Percentiles rank a stretch among this genome's conserved stretches.
Evolutionary conservation across 1,140 invertebrate species (phyloP).

Genomic region (Drepana arcuata): DNA sequence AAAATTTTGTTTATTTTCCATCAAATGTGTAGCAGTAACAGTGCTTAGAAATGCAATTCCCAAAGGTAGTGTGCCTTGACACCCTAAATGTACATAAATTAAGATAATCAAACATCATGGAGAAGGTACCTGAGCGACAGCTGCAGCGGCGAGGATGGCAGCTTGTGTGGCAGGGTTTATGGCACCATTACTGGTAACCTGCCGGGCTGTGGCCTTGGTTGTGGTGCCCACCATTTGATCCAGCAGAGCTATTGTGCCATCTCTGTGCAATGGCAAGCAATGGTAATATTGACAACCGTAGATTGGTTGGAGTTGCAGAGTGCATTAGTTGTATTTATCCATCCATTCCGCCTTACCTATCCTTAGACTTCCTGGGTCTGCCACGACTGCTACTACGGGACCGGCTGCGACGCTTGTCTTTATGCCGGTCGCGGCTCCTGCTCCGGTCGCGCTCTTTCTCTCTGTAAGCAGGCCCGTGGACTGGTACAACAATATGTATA

Average conservation of each 20-base stretch:
- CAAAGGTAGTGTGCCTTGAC: too few species aligned
- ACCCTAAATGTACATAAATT: too few species aligned
- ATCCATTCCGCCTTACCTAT: constrained; percentile 42
- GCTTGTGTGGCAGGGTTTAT: constrained; percentile 59
- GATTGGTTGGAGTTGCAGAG: too few species aligned
- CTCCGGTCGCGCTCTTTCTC: constrained; percentile 62
- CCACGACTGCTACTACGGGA: constrained; percentile 48
- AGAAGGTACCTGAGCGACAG: constrained; percentile 46
- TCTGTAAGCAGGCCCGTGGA: too few species aligned
- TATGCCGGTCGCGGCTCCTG: constrained; percentile 55
- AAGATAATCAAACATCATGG: too few species aligned
- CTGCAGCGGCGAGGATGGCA: constrained; percentile 57
- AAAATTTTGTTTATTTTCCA: too few species aligned
- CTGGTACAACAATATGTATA: too few species aligned
- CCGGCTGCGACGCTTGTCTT: constrained; percentile 66
- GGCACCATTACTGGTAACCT: constrained; percentile 33
- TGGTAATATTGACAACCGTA: too few species aligned
- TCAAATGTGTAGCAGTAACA: too few species aligned
- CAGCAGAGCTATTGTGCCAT: constrained; percentile 64
- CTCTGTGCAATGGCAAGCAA: too few species aligned
- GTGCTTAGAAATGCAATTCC: too few species aligned
- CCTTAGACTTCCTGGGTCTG: constrained; percentile 69
- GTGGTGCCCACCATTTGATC: constrained; percentile 71
- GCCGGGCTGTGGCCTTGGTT: constrained; percentile 54
- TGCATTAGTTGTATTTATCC: too few species aligned